Evolutionary conservation across 2,113 vertebrate genomes (phyloP), one percentile per base, ranked within the genome.

Genomic region (Echinops telfairi): DNA sequence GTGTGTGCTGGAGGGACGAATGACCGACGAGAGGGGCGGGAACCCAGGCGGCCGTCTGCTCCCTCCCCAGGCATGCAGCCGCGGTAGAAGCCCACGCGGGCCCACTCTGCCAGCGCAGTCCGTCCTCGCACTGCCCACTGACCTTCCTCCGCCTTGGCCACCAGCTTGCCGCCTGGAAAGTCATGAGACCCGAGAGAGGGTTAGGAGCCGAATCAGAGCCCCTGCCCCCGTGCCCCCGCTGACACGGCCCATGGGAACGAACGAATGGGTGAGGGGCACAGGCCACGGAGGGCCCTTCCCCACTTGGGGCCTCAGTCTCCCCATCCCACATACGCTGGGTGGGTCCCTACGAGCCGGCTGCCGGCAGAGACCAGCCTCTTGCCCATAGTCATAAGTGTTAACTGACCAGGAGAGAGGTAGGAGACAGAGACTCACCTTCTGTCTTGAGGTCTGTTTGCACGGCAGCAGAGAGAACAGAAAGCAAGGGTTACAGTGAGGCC

Each of bases 81-180:
- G 9, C n/a, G 77, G n/a, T 8, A 27, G 33, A 25, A 1, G 17
- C 2, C 22, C 33, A 0, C 14, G 43, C 66, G 66, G 57, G 53
- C 95, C 86, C 76, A 2, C 23, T 38, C 94, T 17, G 79, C 19
- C 84, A 86, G 83, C 71, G 58, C 9, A 38, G 96, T 40, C 2
- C 0, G 40, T 2, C 60, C 71, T 2, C 23, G 29, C 70, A 80
- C 1, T 0, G 25, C 0, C 22, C 5, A 87, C 96, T 94, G 95
- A 93, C 96, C 97, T 96, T 93, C 88, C 73, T 89, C 33, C 9
- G 95, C 31, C 29, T 95, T 22, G 36, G 84, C 89, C 77, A 40
- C 31, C n/a, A 40, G 73, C 43, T 0, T 43, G 73, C 57, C 14
- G 80, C 85, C 81, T 86, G 81, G 58, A 87, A 3, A 83, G 29